Conservation (phyloP, 1,140 invertebrate species). For the Vollenhovia emeryi region DNA sequence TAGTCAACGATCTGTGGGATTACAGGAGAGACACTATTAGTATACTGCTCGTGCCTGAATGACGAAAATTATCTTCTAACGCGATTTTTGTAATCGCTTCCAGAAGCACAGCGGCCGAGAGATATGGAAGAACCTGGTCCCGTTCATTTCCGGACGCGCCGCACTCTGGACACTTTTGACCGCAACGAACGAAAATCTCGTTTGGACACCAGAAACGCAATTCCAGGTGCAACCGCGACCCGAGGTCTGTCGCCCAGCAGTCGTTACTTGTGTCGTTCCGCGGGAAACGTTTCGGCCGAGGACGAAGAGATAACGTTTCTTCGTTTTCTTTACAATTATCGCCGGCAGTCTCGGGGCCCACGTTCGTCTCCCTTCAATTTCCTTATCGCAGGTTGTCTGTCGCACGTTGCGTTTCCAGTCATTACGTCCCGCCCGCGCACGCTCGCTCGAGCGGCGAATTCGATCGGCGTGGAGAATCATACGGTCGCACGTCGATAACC, state of each 20-base stretch:
- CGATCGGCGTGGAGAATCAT: not conserved
- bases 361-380: not conserved
- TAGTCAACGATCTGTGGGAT: not conserved
- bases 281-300: not conserved
- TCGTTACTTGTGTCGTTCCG: not conserved
- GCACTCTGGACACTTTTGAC: too few relatives aligned
- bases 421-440: not conserved
- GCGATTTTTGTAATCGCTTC: not conserved
- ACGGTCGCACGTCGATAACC: constrained; percentile 2
- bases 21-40: not conserved
- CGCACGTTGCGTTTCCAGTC: not conserved
- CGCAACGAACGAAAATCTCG: too few relatives aligned
- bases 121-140: too few relatives aligned
- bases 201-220: too few relatives aligned
- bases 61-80: not conserved
- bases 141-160: too few relatives aligned
- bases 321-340: not conserved
- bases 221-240: too few relatives aligned
- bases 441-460: not conserved
- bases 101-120: too few relatives aligned
- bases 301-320: too few relatives aligned
- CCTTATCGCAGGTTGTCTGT: not conserved
- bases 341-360: not conserved
- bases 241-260: too few relatives aligned
- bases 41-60: not conserved